A percentile compares a stretch with the other conserved stretches of the same genome.
These are phyloP conservation scores for Argyrosomus japonicus DNA, from an alignment of 2,113 vertebrate species.

Conservation along the genomic window DNA sequence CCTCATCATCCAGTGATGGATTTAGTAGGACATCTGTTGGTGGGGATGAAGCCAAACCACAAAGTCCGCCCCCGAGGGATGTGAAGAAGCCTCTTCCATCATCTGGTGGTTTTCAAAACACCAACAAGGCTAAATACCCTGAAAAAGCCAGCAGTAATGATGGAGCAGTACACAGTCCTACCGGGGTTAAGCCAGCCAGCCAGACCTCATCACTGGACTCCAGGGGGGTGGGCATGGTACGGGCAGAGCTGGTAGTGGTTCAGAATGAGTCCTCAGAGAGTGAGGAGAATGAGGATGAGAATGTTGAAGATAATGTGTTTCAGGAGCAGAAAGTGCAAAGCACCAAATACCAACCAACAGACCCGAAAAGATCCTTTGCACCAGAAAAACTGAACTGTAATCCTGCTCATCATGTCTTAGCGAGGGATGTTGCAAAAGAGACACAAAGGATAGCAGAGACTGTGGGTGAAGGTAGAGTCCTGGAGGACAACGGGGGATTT, in stretches of 20 bases:
- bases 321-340: conserved; percentile 64
- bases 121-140: conserved; percentile 49
- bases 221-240: conserved; percentile 74
- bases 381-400: conserved; percentile 54
- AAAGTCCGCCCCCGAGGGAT: conserved; percentile 69
- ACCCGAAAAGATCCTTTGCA: conserved; percentile 58
- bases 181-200: conserved; percentile 51
- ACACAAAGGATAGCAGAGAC: conserved; percentile 43
- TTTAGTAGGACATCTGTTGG: conserved; percentile 63
- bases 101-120: conserved; percentile 58
- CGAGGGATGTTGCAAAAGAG: conserved; percentile 44
- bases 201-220: conserved; percentile 63
- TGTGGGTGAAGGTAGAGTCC: conserved; percentile 48
- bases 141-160: conserved; percentile 65
- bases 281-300: conserved; percentile 79
- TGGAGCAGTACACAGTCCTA: conserved; percentile 26
- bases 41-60: conserved; percentile 59
- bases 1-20: conserved; percentile 69
- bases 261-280: conserved; percentile 88
- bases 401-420: neutral
- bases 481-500: conserved; percentile 34
- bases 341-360: conserved; percentile 43
- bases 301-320: conserved; percentile 73
- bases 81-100: conserved; percentile 59
- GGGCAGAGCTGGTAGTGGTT: conserved; percentile 85